A percentile compares a stretch with the other conserved stretches of the same genome.
phyloP scores from a whole-genome alignment of 2,888 invertebrate genomes.

The Drosophila acutilabella region DNA sequence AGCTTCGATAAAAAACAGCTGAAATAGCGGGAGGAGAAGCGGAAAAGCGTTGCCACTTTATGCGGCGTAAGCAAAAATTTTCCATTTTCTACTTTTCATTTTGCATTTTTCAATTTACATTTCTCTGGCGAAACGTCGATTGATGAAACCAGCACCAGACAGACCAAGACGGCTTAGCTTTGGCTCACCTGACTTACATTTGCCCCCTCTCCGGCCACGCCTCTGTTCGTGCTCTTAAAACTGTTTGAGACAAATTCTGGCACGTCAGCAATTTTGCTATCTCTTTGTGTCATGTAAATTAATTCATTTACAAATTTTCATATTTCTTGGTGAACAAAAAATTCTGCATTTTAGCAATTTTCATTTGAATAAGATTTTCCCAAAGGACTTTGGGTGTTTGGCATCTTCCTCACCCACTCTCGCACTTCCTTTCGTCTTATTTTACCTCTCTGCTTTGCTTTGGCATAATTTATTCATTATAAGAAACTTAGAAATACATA shows the following conservation, averaged over 20 bases:
- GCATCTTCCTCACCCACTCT: background rate
- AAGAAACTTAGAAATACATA: too few species aligned
- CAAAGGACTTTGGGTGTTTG: background rate
- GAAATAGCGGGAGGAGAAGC: constrained; percentile 8
- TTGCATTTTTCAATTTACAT: constrained; percentile 33
- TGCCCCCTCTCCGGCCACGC: background rate
- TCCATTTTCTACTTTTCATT: constrained; percentile 40
- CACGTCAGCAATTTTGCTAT: constrained; percentile 41
- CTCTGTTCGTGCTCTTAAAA: background rate
- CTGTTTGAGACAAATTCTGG: constrained; percentile 36
- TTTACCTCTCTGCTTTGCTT: background rate
- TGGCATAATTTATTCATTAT: background rate
- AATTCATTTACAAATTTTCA: constrained; percentile 68
- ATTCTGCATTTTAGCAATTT: constrained; percentile 69
- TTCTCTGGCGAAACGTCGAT: constrained; percentile 24
- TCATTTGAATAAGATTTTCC: constrained; percentile 8
- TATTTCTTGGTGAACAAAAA: constrained; percentile 19
- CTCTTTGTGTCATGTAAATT: constrained; percentile 47
- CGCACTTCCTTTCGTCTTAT: too few species aligned
- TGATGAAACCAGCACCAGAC: constrained; percentile 2
- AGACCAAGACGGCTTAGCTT: constrained; percentile 4
- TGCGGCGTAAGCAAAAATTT: constrained; percentile 52
- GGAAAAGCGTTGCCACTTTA: constrained; percentile 15
- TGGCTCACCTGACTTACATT: constrained; percentile 15
- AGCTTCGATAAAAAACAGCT: constrained; percentile 19